Evolutionary conservation across 53 echinoderm and acorn worm species (phyloP), one percentile per base, ranked within the genome.

Genomic region (Echinarachnius parma): DNA sequence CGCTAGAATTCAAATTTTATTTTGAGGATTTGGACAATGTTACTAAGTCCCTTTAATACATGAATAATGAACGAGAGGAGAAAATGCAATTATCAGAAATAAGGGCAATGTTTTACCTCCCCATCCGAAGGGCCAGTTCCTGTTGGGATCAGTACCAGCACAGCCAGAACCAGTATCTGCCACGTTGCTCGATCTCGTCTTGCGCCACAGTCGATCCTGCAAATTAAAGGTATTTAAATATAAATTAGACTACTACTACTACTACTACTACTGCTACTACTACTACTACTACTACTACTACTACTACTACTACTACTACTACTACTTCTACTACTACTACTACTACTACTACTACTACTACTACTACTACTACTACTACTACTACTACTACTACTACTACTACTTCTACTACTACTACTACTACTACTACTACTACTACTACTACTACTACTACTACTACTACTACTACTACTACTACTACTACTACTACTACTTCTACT

Each of bases 61-160:
- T n/a, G n/a, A n/a, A n/a, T n/a, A n/a, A n/a, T n/a, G n/a, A n/a
- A n/a, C n/a, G n/a, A n/a, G n/a, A n/a, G n/a, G n/a, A n/a, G n/a
- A n/a, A n/a, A n/a, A n/a, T n/a, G n/a, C n/a, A n/a, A n/a, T n/a
- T n/a, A n/a, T n/a, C n/a, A n/a, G n/a, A n/a, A n/a, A n/a, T n/a
- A n/a, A n/a, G n/a, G n/a, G n/a, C n/a, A n/a, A 15, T 4, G 13
- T 34, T 62, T 31, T 75, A 92, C 92, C 92, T 47, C 75, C 87
- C 92, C 92, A 92, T 32, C 62, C 72, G 61, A 71, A 81, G 0
- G 84, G 84, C 81, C 84, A 92, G 78, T 92, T 92, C 26, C 92
- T 80, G 62, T 92, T 92, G 0, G 84, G 83, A 25, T 92, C 92
- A 5, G 87, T 80, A 5, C 92, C 92, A 2, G 42, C 37, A 39